Percentiles rank a stretch among this genome's conserved stretches.
These are phyloP conservation scores for Eupithecia pulchellata DNA, from an alignment of 2,888 invertebrate genomes.

Conservation along the genomic window DNA sequence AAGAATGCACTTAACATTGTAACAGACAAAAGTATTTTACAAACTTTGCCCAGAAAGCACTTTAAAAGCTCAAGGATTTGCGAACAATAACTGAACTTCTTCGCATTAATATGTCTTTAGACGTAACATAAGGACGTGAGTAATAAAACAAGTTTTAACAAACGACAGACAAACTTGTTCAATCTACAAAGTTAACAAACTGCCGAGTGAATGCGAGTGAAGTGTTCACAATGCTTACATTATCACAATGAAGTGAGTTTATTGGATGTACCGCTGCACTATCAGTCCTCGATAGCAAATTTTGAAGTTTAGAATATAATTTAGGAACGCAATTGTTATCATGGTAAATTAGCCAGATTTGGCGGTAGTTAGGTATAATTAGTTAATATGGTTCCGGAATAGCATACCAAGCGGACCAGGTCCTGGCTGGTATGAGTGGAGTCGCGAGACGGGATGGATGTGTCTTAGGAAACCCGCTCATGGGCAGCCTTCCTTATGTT, in stretches of 20 bases:
- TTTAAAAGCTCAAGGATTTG: not conserved
- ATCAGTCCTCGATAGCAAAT: not conserved
- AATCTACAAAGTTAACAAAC: conserved; percentile 65
- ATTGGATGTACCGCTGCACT: not conserved
- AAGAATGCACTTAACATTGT: not conserved
- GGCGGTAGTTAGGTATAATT: too few species aligned
- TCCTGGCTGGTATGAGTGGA: too few species aligned
- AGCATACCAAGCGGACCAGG: too few species aligned
- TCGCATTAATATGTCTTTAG: conserved; percentile 24
- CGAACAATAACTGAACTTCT: not conserved
- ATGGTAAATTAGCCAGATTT: not conserved
- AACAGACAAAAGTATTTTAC: not conserved
- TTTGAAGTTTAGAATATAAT: not conserved
- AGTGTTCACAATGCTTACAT: conserved; percentile 15
- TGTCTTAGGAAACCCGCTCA: too few species aligned
- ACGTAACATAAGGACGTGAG: conserved; percentile 47
- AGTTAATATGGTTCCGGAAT: too few species aligned
- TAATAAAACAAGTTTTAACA: conserved; percentile 56
- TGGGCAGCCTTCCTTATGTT: too few species aligned
- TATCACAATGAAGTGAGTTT: not conserved
- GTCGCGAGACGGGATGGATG: too few species aligned
- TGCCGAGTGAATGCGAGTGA: conserved; percentile 45
- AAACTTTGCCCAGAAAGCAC: not conserved
- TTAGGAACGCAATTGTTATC: not conserved
- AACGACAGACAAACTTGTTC: conserved; percentile 57